Conservation (phyloP, 2,888 invertebrate species). For the Osmoderma eremita region DNA sequence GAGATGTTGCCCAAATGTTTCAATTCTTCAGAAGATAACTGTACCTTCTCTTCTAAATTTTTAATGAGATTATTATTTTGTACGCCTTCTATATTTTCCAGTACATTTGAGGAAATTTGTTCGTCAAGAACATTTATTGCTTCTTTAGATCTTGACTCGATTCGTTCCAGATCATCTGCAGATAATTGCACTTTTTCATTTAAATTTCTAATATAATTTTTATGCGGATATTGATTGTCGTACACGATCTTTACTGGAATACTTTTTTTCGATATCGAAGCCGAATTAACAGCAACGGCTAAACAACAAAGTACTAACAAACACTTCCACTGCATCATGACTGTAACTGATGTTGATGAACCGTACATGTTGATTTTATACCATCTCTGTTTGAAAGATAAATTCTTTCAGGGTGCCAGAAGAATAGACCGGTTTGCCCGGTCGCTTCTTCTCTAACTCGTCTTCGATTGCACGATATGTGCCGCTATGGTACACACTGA, state of each 20-base stretch:
- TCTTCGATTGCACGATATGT: conserved; percentile 19
- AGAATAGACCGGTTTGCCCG: conserved; percentile 42
- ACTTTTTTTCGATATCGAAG: conserved; percentile 45
- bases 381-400: conserved; percentile 52
- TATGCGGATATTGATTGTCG: conserved; percentile 34
- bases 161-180: conserved; percentile 42
- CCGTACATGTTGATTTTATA: conserved; percentile 59
- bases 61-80: conserved; percentile 30
- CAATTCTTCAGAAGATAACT: conserved; percentile 50
- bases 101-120: neutral
- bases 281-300: conserved; percentile 50
- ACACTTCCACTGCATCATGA: conserved; percentile 55
- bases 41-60: conserved; percentile 55
- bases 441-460: conserved; percentile 39
- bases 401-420: conserved; percentile 42
- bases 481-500: conserved; percentile 17
- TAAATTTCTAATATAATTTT: conserved; percentile 50
- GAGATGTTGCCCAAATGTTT: conserved; percentile 11
- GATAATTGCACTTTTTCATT: conserved; percentile 55
- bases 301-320: conserved; percentile 51
- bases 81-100: neutral
- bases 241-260: conserved; percentile 48
- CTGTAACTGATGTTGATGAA: conserved; percentile 60
- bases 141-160: neutral
- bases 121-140: neutral